Evolutionary conservation across 2,797 vertebrate genomes (phyloP), one percentile per base, ranked within the genome.

Genomic region (Rhodeus uyekii): DNA sequence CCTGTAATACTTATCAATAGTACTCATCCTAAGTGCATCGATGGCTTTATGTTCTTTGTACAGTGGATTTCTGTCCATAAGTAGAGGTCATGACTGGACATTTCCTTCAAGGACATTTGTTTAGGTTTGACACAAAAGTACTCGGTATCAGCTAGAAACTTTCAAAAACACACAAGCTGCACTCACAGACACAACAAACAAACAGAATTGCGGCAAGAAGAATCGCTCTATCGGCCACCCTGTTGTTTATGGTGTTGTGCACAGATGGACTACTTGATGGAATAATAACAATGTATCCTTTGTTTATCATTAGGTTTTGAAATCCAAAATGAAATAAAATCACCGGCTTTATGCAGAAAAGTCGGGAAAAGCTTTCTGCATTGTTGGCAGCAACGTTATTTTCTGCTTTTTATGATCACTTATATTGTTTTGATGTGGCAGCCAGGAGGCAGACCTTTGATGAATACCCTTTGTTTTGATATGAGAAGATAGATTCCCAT

Each of bases 401-500:
- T 84, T 83, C 36, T n/a, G 42, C 46, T 77, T n/a, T 80, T 80
- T 81, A 74, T 55, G 74, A 78, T 86, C 82, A 82, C 50, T 82
- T 84, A 78, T 60, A 50, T 69, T 88, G 84, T 83, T 82, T 86
- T 79, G 63, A 79, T 75, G 61, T 73, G 69, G 44, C 71, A 82
- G 72, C 60, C 67, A 81, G 58, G 38, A 79, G 65, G 27, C 64
- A 71, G 76, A 84, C 68, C 68, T 81, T 84, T 87, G 84, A 84
- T 84, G 82, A 83, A 79, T 48, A 44, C 42, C 46, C 76, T 87
- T 84, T 75, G 68, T 73, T 84, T 83, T 76, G 73, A 80, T 79
- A 76, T 82, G 72, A 73, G 58, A 80, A 73, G 83, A 76, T 79
- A 50, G 75, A 78, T 74, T 82, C 53, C 64, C 80, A 86, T 2